phyloP scores from a whole-genome alignment of 2,797 vertebrate genomes.

The Galaxias olidus region DNA sequence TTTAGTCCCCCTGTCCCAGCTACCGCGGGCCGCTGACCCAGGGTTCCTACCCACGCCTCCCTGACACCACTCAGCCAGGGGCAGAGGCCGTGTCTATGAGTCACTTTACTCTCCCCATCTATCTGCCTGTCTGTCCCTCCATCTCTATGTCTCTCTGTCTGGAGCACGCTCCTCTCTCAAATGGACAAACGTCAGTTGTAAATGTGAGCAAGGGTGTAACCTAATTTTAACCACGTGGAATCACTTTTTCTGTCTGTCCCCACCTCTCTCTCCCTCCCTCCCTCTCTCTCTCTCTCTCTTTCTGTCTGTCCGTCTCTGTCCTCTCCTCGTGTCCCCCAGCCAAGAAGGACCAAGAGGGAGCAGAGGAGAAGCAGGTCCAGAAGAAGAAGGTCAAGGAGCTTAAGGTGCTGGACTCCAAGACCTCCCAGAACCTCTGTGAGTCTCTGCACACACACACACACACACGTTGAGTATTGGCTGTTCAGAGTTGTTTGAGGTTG shows the following conservation, averaged over 20 bases:
- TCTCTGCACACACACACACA: slow-evolving; percentile 30
- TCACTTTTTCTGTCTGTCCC: slow-evolving; percentile 29
- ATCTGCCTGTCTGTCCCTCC: neutral
- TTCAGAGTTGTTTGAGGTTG: slow-evolving; percentile 8
- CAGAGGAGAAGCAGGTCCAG: slow-evolving; percentile 74
- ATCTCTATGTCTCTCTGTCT: neutral
- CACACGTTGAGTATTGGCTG: slow-evolving; percentile 1
- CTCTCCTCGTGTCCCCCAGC: slow-evolving; percentile 51
- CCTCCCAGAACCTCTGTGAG: slow-evolving; percentile 87
- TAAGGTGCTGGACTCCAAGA: slow-evolving; percentile 81
- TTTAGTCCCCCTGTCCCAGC: slow-evolving; percentile 23
- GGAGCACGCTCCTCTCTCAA: neutral
- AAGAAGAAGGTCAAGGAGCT: slow-evolving; percentile 91
- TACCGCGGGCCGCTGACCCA: slow-evolving; percentile 40
- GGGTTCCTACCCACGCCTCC: slow-evolving; percentile 46
- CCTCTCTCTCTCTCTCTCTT: neutral
- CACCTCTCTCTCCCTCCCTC: slow-evolving; percentile 19
- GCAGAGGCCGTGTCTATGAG: slow-evolving; percentile 31
- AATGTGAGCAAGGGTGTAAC: too few relatives aligned
- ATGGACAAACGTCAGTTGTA: too few relatives aligned
- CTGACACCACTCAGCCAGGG: slow-evolving; percentile 44
- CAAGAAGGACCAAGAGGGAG: slow-evolving; percentile 82
- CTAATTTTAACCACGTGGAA: too few relatives aligned
- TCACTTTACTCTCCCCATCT: slow-evolving; percentile 25
- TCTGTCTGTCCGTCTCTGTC: neutral